These are phyloP conservation scores for Podotricha telesiphe DNA, from an alignment of 2,888 invertebrate genomes.

Conservation along the genomic window DNA sequence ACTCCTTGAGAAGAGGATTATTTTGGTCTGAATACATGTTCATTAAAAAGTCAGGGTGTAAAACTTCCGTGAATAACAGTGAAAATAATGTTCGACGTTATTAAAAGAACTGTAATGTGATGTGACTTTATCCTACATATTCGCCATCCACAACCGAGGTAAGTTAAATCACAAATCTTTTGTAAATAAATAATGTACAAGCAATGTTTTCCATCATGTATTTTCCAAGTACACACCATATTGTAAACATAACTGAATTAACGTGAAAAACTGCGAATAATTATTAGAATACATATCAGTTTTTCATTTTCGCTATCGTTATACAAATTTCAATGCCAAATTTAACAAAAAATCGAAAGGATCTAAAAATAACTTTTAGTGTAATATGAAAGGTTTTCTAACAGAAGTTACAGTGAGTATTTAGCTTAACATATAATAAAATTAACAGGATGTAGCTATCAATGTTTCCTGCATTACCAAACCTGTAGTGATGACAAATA, in stretches of 20 bases:
- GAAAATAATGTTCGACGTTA: constrained; percentile 32
- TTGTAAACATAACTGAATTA: constrained; percentile 16
- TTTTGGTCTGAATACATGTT: constrained; percentile 47
- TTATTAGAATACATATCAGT: neutral
- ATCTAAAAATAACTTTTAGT: constrained; percentile 17
- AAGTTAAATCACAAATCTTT: constrained; percentile 19
- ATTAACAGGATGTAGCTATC: neutral
- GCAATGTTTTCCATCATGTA: constrained; percentile 18
- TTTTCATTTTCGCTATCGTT: neutral
- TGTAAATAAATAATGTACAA: constrained; percentile 33
- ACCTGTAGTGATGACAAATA: constrained; percentile 1
- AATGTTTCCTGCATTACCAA: neutral
- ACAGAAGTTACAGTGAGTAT: neutral
- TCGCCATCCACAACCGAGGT: constrained; percentile 24
- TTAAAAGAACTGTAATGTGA: constrained; percentile 32
- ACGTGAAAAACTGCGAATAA: neutral
- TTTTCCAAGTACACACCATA: constrained; percentile 9
- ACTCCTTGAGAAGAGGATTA: constrained; percentile 53
- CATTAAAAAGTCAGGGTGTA: constrained; percentile 29
- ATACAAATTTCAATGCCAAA: constrained; percentile 1
- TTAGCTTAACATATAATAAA: neutral
- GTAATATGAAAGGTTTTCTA: constrained; percentile 19
- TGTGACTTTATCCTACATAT: constrained; percentile 15
- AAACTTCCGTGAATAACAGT: constrained; percentile 32
- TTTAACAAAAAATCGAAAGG: neutral